These are phyloP conservation scores for Meliscaeva auricollis DNA, from an alignment of 2,888 invertebrate species.

Conservation along the genomic window DNA sequence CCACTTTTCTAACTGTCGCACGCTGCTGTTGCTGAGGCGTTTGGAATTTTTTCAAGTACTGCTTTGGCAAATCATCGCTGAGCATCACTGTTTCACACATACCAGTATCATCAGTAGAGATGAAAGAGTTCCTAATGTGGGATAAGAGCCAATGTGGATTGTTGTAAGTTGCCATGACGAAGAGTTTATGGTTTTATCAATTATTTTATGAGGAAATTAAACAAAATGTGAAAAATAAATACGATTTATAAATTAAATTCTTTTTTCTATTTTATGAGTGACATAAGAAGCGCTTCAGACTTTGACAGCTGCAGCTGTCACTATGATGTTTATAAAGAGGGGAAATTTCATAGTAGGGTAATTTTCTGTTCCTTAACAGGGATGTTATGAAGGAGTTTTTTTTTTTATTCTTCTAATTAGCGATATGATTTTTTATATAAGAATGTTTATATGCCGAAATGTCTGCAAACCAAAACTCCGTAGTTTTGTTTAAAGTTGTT, in stretches of 20 bases:
- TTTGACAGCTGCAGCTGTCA: constrained; percentile 46
- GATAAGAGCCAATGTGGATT: constrained; percentile 96
- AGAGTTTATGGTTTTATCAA: constrained; percentile 9
- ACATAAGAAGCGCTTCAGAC: constrained; percentile 59
- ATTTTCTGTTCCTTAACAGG: constrained; percentile 10
- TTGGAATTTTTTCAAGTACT: constrained; percentile 85
- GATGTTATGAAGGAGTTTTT: neutral
- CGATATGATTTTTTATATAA: no score
- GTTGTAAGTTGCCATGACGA: constrained; percentile 96
- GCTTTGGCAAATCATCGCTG: constrained; percentile 91
- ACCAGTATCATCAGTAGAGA: constrained; percentile 97
- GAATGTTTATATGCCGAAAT: no score
- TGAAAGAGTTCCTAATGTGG: constrained; percentile 96
- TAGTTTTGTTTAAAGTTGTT: no score
- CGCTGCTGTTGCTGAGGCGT: constrained; percentile 77
- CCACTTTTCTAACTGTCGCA: constrained; percentile 46
- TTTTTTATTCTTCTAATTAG: no score
- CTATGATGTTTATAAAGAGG: constrained; percentile 66
- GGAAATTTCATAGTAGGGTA: constrained; percentile 46
- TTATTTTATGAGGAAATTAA: constrained; percentile 22
- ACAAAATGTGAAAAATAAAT: constrained; percentile 15
- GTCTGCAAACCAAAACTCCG: no score
- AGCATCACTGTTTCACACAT: constrained; percentile 97
- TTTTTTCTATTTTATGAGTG: constrained; percentile 45
- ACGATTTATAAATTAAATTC: constrained; percentile 29